Percentiles rank a stretch among this genome's conserved stretches.
Evolutionary conservation across 1,140 invertebrate species (phyloP).

Genomic region (Chrysopa pallens): DNA sequence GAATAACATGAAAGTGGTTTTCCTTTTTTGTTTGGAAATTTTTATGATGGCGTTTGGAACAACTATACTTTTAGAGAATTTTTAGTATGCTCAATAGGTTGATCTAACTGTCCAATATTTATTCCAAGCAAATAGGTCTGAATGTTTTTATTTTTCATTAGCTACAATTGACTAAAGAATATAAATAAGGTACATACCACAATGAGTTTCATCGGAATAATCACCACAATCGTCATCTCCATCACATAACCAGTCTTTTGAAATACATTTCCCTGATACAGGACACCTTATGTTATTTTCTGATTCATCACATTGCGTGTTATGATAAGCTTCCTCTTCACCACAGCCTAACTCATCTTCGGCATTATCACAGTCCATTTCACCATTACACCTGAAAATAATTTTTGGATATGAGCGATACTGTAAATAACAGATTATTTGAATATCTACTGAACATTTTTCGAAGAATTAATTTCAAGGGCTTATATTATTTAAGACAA

Average conservation of each 20-base stretch:
- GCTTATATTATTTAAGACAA: too few relatives aligned
- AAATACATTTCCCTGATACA: slow-evolving; percentile 51
- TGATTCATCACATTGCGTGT: slow-evolving; percentile 32
- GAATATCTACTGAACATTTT: too few relatives aligned
- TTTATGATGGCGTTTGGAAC: not conserved
- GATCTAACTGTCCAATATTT: too few relatives aligned
- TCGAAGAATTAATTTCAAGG: too few relatives aligned
- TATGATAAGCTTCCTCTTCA: slow-evolving; percentile 21
- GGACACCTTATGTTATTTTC: slow-evolving; percentile 45
- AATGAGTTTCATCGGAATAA: slow-evolving; percentile 64
- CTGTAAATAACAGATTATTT: too few relatives aligned
- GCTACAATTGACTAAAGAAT: too few relatives aligned
- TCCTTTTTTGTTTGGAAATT: too few relatives aligned
- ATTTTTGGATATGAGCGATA: too few relatives aligned
- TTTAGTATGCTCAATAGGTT: too few relatives aligned
- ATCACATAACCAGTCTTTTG: slow-evolving; percentile 58
- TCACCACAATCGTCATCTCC: slow-evolving; percentile 66
- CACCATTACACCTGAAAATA: slow-evolving; percentile 37
- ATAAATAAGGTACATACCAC: slow-evolving; percentile 27
- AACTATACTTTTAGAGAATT: not conserved
- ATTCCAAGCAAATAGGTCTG: too few relatives aligned
- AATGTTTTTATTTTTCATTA: too few relatives aligned
- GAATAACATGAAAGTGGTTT: too few relatives aligned
- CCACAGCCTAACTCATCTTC: slow-evolving; percentile 49
- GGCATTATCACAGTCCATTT: slow-evolving; percentile 39